A percentile compares a stretch with the other conserved stretches of the same genome.
Evolutionary conservation across 2,113 vertebrate genomes (phyloP).

Genomic region (Acanthisitta chloris): DNA sequence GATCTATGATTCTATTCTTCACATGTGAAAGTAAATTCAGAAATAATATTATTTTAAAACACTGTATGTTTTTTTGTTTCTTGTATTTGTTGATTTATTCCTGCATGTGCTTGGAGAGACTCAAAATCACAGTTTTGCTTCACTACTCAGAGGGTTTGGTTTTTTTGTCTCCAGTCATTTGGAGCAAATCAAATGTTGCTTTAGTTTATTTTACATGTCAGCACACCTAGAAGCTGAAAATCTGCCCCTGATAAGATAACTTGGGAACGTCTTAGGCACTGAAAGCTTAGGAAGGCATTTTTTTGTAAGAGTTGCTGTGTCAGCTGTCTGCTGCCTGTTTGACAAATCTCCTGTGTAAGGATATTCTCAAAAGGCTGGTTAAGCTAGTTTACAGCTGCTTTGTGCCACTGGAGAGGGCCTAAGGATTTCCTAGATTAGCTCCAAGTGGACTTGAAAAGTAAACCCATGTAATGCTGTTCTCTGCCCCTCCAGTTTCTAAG

Average conservation of each 20-base stretch:
- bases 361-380: constrained; percentile 2
- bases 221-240: neutral
- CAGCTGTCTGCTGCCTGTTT: neutral
- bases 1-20: neutral
- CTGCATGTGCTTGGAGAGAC: neutral
- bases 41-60: neutral
- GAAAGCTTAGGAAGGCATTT: constrained; percentile 13
- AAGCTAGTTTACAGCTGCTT: neutral
- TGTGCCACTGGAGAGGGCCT: neutral
- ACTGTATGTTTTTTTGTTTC: neutral
- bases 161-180: neutral
- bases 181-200: neutral
- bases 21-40: neutral
- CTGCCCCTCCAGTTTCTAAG: neutral
- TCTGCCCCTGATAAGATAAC: neutral
- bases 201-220: neutral
- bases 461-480: neutral
- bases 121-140: neutral
- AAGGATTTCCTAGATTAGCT: neutral
- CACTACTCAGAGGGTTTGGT: neutral
- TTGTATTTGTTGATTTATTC: neutral
- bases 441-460: neutral
- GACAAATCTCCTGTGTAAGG: constrained; percentile 14
- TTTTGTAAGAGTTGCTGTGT: neutral
- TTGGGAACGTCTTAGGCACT: neutral